Evolutionary conservation across 2,888 invertebrate genomes (phyloP), one percentile per base, ranked within the genome.

Genomic region (Erpobdella octoculata): DNA sequence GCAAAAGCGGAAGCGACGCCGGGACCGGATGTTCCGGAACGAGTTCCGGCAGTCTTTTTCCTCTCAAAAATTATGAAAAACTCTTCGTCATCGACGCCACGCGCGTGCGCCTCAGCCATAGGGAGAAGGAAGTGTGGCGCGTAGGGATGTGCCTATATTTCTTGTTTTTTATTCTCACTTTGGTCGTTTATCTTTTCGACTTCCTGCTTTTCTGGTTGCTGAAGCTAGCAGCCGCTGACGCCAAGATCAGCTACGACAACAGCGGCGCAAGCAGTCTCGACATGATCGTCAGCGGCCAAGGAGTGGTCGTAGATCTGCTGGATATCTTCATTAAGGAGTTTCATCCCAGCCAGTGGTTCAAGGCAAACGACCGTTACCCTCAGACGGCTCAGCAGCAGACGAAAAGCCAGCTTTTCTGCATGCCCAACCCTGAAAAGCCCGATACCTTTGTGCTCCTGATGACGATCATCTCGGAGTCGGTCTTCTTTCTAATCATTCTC

Each of bases 191-290:
- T 70, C 64, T 72, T 58, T 78, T 79, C 72, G 79, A 80, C 71
- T 79, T 76, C 73, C 75, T 77, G 46, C 73, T 80, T 21, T 79
- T 78, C 71, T 79, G 78, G 73, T 73, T 79, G 3, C 75, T 80
- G n/a, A 69, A 72, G 3, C 71, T 79, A 8, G 69, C 76, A 18
- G 73, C 74, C 1, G 31, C n/a, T 1, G 46, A n/a, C n/a, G 46
- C 58, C 18, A 67, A 41, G 18, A 38, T 46, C 1, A 41, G 46
- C 33, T 28, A 48, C 53, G 25, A 35, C 28, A 33, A 25, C 12
- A 69, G 21, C 35, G 76, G 77, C 4, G 59, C 71, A 9, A 73
- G 73, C 12, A 75, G 73, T 35, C 71, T 76, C 41, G 72, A 73
- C 58, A 53, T 61, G n/a, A 74, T 76, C 28, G 70, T 76, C 3